Conservation (phyloP, 2,113 vertebrate genomes). For the Erythrocebus patas region DNA sequence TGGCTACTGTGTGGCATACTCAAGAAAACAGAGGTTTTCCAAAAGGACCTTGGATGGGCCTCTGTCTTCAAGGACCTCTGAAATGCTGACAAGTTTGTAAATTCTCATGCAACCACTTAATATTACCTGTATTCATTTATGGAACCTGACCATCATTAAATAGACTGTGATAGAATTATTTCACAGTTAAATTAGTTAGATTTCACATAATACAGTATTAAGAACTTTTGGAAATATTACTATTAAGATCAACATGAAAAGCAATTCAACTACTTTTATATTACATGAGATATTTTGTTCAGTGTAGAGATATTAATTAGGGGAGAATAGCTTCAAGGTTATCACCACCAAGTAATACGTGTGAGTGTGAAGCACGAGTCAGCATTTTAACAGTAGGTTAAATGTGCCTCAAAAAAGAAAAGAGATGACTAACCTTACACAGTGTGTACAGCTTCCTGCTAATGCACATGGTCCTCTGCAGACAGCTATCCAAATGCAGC, state of each 20-base stretch:
- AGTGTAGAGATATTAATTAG: neutral
- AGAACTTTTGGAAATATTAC: constrained; percentile 68
- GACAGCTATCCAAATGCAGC: neutral
- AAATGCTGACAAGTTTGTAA: neutral
- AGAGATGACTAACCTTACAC: neutral
- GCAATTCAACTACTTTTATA: constrained; percentile 56
- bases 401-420: neutral
- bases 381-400: neutral
- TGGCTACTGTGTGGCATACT: neutral
- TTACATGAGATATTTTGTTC: neutral
- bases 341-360: constrained; percentile 17
- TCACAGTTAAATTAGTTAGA: constrained; percentile 38
- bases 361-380: neutral
- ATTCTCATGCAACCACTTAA: neutral
- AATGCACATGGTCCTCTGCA: neutral
- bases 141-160: constrained; percentile 68
- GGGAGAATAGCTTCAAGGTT: neutral
- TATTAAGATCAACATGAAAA: constrained; percentile 69
- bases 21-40: neutral
- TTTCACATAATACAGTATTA: constrained; percentile 59
- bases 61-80: neutral
- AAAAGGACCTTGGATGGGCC: neutral
- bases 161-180: constrained; percentile 72
- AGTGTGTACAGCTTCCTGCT: fast-evolving
- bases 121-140: constrained; percentile 44